A percentile compares a stretch with the other conserved stretches of the same genome.
Evolutionary conservation across 2,888 invertebrate species (phyloP).

Genomic region (Yponomeuta malinellus): DNA sequence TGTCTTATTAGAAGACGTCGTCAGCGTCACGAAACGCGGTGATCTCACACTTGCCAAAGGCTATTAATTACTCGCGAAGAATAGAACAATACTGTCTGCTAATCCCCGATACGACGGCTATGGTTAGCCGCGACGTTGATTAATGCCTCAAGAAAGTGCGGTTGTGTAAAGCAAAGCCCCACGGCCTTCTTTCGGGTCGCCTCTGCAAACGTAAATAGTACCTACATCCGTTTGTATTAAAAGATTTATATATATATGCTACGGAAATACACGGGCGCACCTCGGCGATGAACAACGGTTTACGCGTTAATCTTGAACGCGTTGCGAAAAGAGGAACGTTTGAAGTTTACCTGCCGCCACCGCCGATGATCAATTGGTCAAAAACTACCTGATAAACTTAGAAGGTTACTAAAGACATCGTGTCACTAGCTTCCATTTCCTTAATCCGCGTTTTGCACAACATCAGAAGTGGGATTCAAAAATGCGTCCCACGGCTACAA

Average conservation of each 20-base stretch:
- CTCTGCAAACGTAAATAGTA: slow-evolving; percentile 48
- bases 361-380: neutral
- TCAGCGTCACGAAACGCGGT: slow-evolving; percentile 56
- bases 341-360: neutral
- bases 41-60: slow-evolving; percentile 70
- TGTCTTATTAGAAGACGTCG: slow-evolving; percentile 60
- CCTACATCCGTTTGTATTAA: slow-evolving; percentile 52
- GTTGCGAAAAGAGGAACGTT: slow-evolving; percentile 2
- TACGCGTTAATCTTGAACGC: neutral
- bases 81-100: slow-evolving; percentile 69
- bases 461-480: no score
- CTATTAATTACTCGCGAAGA: slow-evolving; percentile 70
- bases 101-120: slow-evolving; percentile 68
- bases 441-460: no score
- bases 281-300: neutral
- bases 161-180: slow-evolving; percentile 24
- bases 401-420: no score
- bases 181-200: slow-evolving; percentile 63
- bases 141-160: slow-evolving; percentile 45
- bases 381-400: neutral
- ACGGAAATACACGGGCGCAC: slow-evolving; percentile 37
- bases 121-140: slow-evolving; percentile 71
- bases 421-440: no score
- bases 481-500: no score
- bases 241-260: slow-evolving; percentile 47